Base-by-base conservation (phyloP, 2,797 vertebrate species). In the Parambassis ranga region DNA sequence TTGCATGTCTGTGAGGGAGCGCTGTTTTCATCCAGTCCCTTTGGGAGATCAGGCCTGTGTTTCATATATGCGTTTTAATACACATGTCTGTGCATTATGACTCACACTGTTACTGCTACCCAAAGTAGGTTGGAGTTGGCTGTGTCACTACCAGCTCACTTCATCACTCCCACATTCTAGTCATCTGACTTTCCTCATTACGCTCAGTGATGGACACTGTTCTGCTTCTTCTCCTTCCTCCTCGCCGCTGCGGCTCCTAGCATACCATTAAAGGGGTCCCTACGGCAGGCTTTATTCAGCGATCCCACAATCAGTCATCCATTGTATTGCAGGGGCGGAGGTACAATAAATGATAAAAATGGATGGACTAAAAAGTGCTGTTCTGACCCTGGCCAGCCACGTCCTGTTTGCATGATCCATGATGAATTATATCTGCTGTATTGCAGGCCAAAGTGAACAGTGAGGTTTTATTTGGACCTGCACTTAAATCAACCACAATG, bases 241-340 rank as follows among this genome's bases (percentile, higher is more conserved):
- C 26, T 74, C 39, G 31, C 30, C 65, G 82, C 32, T 32, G 37
- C 72, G 78, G 61, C 68, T 87, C 75, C 74, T 70, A 30, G 55
- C 10, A 13, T 51, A 55, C 63, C 69, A 75, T 84, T 85, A 81
- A n/a, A 72, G 22, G 26, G 62, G 79, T 88, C 86, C 83, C 81
- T 18, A 11, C 3, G 49, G 83, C 69, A 36, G 48, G 48, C 38
- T 76, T 71, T 63, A 81, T 55, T 44, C 71, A 63, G 36, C 49
- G 35, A 71, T 79, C 61, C 57, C 62, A 13, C 38, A 43, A 30
- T 74, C 61, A 65, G 61, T 74, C 52, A 68, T 60, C 44, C 30
- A n/a, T 44, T 71, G 43, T 59, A 24, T 53, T 66, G 39, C 39
- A 61, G 35, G 62, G 23, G 22, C 58, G 20, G 43, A 72, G 61